phyloP scores from a whole-genome alignment of 2,888 invertebrate genomes.

The Thera obeliscata region DNA sequence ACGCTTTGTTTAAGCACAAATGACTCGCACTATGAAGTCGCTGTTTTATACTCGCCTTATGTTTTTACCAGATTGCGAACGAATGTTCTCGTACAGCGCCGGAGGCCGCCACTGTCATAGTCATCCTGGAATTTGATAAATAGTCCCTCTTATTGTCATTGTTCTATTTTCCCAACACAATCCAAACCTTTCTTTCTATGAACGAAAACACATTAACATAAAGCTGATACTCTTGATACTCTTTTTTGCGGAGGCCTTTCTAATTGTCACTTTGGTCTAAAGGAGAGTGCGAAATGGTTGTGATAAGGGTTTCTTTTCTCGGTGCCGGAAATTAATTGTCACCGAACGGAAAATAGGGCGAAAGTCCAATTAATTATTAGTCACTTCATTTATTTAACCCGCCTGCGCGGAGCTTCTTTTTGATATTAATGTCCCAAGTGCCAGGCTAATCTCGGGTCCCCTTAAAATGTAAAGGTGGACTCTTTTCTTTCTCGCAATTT shows the following conservation, averaged over 20 bases:
- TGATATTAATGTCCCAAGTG: constrained; percentile 76
- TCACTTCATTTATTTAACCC: constrained; percentile 84
- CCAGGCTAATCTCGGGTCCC: constrained; percentile 66
- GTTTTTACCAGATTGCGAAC: constrained; percentile 65
- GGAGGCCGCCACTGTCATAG: constrained; percentile 40
- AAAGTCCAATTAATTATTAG: constrained; percentile 84
- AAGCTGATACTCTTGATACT: constrained; percentile 41
- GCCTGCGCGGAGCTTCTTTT: constrained; percentile 71
- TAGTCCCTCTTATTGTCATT: constrained; percentile 54
- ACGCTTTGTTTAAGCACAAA: constrained; percentile 84
- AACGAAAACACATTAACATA: constrained; percentile 44
- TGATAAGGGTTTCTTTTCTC: constrained; percentile 83
- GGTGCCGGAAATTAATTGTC: constrained; percentile 83
- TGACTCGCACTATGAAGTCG: constrained; percentile 80
- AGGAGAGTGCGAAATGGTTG: constrained; percentile 72
- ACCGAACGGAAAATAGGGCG: constrained; percentile 84
- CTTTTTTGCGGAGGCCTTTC: constrained; percentile 59
- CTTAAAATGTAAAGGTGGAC: constrained; percentile 53
- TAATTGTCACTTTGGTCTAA: constrained; percentile 73
- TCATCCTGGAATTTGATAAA: constrained; percentile 64
- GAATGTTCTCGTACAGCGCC: constrained; percentile 38
- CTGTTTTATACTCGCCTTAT: constrained; percentile 68
- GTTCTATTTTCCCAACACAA: constrained; percentile 43
- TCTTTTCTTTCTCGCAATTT: constrained; percentile 52
- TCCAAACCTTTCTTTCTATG: constrained; percentile 31